These are phyloP conservation scores for Drosophila pseudoobscura DNA, from an alignment of 1,140 invertebrate genomes.

Conservation along the genomic window DNA sequence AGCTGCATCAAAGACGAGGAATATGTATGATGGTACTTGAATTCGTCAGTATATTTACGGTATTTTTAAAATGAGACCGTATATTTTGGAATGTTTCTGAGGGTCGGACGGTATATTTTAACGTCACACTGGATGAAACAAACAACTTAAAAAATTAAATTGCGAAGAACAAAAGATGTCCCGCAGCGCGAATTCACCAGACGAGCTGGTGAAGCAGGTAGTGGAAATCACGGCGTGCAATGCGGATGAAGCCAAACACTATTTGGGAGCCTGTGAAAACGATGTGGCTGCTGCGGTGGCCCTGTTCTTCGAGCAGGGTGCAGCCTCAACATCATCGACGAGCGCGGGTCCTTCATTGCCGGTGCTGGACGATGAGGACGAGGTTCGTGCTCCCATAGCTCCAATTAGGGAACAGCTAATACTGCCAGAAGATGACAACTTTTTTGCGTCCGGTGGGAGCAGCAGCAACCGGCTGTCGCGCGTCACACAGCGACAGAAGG, in stretches of 20 bases:
- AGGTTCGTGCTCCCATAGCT: constrained; percentile 80
- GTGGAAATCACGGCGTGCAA: constrained; percentile 74
- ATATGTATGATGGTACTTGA: no score
- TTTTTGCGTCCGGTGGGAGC: constrained; percentile 62
- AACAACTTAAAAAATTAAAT: not conserved
- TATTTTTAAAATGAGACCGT: no score
- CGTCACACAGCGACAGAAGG: constrained; percentile 65
- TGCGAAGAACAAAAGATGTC: constrained; percentile 34
- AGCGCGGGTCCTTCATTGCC: constrained; percentile 20
- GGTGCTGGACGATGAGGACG: constrained; percentile 55
- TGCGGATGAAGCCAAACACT: constrained; percentile 70
- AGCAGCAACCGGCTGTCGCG: constrained; percentile 48
- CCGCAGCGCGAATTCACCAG: constrained; percentile 48
- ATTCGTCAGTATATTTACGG: no score
- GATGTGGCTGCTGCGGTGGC: constrained; percentile 77
- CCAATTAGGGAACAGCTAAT: constrained; percentile 79
- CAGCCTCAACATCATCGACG: constrained; percentile 20
- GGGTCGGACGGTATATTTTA: no score
- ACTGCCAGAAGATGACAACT: constrained; percentile 81
- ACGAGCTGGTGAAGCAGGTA: constrained; percentile 65
- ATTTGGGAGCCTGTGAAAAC: constrained; percentile 70
- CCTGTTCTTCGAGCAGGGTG: constrained; percentile 73
- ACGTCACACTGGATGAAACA: no score
- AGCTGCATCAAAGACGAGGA: no score
- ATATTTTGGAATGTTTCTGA: no score